Base-by-base conservation (phyloP, 2,888 invertebrate species). In the Lithophane socia region DNA sequence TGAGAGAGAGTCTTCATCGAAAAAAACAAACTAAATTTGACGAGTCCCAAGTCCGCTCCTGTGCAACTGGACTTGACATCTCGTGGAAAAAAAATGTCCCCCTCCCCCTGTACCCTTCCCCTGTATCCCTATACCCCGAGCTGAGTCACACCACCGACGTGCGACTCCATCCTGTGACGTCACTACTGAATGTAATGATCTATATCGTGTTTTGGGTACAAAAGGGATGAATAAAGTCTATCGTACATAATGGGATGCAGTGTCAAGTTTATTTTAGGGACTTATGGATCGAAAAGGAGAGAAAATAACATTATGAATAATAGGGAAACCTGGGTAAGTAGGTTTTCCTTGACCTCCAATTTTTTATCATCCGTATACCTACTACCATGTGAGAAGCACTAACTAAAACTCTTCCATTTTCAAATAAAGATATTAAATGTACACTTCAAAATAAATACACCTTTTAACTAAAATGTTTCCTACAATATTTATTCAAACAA, bases 1-100 rank as follows among this genome's bases (percentile, higher is more conserved):
- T n/a, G n/a, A n/a, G n/a, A n/a, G n/a, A n/a, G n/a, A n/a, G n/a
- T n/a, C n/a, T n/a, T n/a, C n/a, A n/a, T n/a, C n/a, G n/a, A n/a
- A 66, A 47, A 52, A 52, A 47, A 12, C 12, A 2, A 4, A 37
- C 37, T 37, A 37, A 12, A 24, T 13, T 13, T 49, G 5, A 24
- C 18, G 3, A 2, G 3, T 37, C 16, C 60, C n/a, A 54, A 84
- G 47, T 84, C 64, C 80, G 75, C 29, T 42, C 64, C 89, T 86
- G 90, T 75, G 49, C 56, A 37, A 68, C 85, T 88, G 88, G 83
- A 83, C 74, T 79, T 89, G 89, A 88, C 89, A 85, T 85, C 66
- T 77, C 70, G 71, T 76, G 37, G 65, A 80, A 75, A 87, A 87
- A 87, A 87, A 85, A 85, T 82, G 77, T 80, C 77, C 81, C 72